Base-by-base conservation (phyloP, 1,140 invertebrate species). In the Drosophila sp. region DNA sequence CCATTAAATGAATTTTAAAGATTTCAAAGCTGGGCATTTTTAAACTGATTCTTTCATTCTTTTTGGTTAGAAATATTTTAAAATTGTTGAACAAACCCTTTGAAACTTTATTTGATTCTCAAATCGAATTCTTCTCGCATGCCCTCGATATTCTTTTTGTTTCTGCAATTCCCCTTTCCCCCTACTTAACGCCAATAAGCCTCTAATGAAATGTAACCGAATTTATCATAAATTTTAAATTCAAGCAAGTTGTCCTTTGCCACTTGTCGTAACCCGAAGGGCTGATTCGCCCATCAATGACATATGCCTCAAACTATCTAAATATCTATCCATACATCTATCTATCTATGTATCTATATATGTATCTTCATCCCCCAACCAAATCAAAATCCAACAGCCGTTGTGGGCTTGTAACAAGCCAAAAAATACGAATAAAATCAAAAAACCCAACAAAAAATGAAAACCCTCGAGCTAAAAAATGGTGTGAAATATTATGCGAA, bases 401-500 rank as follows among this genome's bases (percentile, higher is more conserved):
- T 65, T 72, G 33, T 57, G 50, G 33, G 30, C 35, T 57, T 32
- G n/a, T 57, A 76, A 84, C 80, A 84, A 84, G 69, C 83, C 72
- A 58, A 66, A 69, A 71, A 68, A 80, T 57, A 72, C 38, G 38
- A 66, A 44, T 17, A 17, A 55, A 61, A 70, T 70, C 33, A 69
- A 62, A 68, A 58, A 35, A 35, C 50, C 17, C 17, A 17, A 17
- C 17, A 38, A 65, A 63, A 66, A 74, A 10, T 3, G 23, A 67
- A 75, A 71, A 76, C 61, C 44, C 44, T 50, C 44, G 1, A 50
- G 44, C 44, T 70, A 79, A 80, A 58, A 69, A 71, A 66, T 89
- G 84, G 84, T 89, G 84, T 89, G 84, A 89, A 87, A 89, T 89
- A 89, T 89, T 89, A 89, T 89, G 84, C 84, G 84, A 89, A 89